A percentile compares a stretch with the other conserved stretches of the same genome.
These are phyloP conservation scores for Aricia agestis DNA, from an alignment of 1,140 invertebrate genomes.

Conservation along the genomic window DNA sequence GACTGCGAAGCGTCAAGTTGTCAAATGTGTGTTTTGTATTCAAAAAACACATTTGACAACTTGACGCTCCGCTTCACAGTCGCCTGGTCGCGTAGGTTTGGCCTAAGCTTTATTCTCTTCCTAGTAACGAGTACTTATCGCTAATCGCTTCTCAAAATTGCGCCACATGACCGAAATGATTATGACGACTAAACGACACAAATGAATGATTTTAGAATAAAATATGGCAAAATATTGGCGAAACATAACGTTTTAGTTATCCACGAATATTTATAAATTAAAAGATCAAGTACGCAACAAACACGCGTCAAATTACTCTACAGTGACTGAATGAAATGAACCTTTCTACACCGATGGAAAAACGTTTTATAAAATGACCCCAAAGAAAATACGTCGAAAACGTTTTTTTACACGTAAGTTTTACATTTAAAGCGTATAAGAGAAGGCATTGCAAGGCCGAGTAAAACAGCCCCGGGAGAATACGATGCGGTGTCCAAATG, in stretches of 20 bases:
- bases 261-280: conserved; percentile 53
- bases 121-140: neutral
- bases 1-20: no score
- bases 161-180: neutral
- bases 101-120: no score
- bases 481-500: no score
- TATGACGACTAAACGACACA: conserved; percentile 19
- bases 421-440: no score
- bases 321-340: neutral
- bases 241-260: conserved; percentile 51
- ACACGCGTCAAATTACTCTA: conserved; percentile 25
- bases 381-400: no score
- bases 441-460: no score
- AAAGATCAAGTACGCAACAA: conserved; percentile 42
- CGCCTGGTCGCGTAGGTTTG: no score
- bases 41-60: no score
- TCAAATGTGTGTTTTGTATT: no score
- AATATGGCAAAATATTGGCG: conserved; percentile 73
- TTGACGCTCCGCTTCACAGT: no score
- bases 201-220: conserved; percentile 46
- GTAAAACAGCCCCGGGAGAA: no score
- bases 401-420: no score
- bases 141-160: neutral
- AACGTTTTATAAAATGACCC: neutral
- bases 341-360: neutral